phyloP scores from a whole-genome alignment of 1,140 invertebrate species.

The Goniozus legneri region DNA sequence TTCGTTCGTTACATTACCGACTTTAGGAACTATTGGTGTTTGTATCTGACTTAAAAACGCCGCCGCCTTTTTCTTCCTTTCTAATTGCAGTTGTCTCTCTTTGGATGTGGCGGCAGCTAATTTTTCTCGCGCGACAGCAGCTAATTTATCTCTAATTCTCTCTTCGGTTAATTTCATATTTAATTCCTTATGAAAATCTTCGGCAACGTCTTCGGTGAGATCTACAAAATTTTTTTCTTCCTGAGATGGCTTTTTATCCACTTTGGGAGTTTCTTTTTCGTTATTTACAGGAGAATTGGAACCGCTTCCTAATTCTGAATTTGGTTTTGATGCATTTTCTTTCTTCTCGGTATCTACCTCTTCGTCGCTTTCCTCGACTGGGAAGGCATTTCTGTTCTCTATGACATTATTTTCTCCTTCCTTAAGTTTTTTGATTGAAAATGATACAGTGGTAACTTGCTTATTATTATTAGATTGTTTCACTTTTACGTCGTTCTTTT shows the following conservation, averaged over 20 bases:
- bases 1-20: slow-evolving; percentile 1
- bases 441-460: slow-evolving; percentile 64
- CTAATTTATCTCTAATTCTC: slow-evolving; percentile 62
- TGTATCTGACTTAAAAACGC: slow-evolving; percentile 64
- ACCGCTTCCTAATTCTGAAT: slow-evolving; percentile 20
- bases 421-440: slow-evolving; percentile 78
- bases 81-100: slow-evolving; percentile 68
- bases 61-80: slow-evolving; percentile 66
- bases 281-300: slow-evolving; percentile 2
- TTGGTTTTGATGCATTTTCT: slow-evolving; percentile 31
- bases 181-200: slow-evolving; percentile 46
- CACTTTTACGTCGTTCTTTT: slow-evolving; percentile 32
- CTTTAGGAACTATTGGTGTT: slow-evolving; percentile 28
- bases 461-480: slow-evolving; percentile 25
- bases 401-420: slow-evolving; percentile 64
- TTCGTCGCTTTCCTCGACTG: slow-evolving; percentile 71
- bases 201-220: slow-evolving; percentile 53
- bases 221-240: slow-evolving; percentile 50
- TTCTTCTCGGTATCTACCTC: slow-evolving; percentile 58
- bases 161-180: slow-evolving; percentile 57
- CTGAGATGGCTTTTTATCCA: slow-evolving; percentile 26
- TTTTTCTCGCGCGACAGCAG: slow-evolving; percentile 61
- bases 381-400: slow-evolving; percentile 65
- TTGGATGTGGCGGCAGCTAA: slow-evolving; percentile 55
- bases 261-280: slow-evolving; percentile 22